Base-by-base conservation (phyloP, 2,113 vertebrate genomes). In the Sebastes fasciatus region DNA sequence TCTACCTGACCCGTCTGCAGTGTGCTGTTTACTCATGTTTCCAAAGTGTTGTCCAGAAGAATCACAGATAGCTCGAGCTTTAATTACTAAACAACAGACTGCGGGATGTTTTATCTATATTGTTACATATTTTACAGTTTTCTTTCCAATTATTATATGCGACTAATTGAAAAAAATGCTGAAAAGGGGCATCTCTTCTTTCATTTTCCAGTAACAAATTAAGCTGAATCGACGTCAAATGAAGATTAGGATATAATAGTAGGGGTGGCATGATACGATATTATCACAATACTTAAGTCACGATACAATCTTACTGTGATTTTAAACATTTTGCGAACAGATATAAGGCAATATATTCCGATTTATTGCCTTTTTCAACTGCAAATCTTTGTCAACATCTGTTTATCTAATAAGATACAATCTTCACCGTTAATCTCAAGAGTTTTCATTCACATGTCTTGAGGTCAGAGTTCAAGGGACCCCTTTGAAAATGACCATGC, bases 1-100 rank as follows among this genome's bases (percentile, higher is more conserved):
- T 74, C 65, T 67, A 43, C 66, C 73, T 86, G 58, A 87, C 75
- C 83, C 43, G 17, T 77, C 62, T 66, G 26, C 43, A 66, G 19
- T 48, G 10, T 62, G 55, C 5, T 23, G 16, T 78, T 84, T 65
- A 63, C 21, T 73, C 61, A 5, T 6, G 2, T 87, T 63, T 71
- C 10, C 19, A 3, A 66, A 74, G 11, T 55, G 54, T 17, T 65
- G 16, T 21, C 84, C 8, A 62, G 34, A 52, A 13, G 51, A n/a
- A 74, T 57, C 65, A 55, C 58, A 80, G 17, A 78, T 82, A 16
- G 13, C 61, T 63, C n/a, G 12, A 23, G 23, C 65, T 83, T 75
- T 83, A 72, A 78, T 80, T 64, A 72, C 23, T 11, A 21, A 75
- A 75, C 21, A 74, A 60, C 54, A 61, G 46, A 54, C 58, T n/a